A percentile compares a stretch with the other conserved stretches of the same genome.
phyloP scores from a whole-genome alignment of 2,113 vertebrate species.

The Pogonocichla stellata region DNA sequence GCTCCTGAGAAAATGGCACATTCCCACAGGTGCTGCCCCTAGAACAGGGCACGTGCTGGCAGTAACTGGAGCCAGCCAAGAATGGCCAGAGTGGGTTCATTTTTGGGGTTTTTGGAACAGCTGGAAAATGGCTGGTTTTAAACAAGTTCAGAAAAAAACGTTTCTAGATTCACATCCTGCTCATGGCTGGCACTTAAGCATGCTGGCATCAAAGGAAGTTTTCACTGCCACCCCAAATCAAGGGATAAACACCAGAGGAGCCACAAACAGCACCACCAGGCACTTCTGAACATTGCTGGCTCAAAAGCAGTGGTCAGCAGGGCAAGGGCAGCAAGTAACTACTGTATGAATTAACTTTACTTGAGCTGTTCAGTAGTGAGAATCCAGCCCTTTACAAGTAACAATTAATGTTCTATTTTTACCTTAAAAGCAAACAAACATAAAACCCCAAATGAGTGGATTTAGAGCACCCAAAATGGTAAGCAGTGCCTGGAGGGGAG shows the following conservation, averaged over 20 bases:
- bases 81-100: not conserved
- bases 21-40: conserved; percentile 5
- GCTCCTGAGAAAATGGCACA: not conserved
- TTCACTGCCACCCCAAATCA: not conserved
- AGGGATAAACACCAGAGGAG: not conserved
- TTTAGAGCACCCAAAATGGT: not conserved
- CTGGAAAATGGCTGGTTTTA: not conserved
- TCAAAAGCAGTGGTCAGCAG: not conserved
- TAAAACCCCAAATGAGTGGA: not conserved
- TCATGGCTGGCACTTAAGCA: not conserved
- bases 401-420: conserved; percentile 39
- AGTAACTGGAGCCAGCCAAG: rapidly evolving
- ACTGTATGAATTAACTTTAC: not conserved
- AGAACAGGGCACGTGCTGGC: not conserved
- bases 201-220: conserved; percentile 18
- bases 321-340: conserved; percentile 18
- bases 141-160: not conserved
- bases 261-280: not conserved
- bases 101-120: not conserved
- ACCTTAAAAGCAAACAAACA: conserved; percentile 11
- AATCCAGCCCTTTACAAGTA: conserved; percentile 20
- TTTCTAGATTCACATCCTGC: not conserved
- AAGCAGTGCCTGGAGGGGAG: not conserved
- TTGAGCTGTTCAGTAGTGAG: not conserved
- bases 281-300: not conserved